These are phyloP conservation scores for Leuciscus idus DNA, from an alignment of 2,113 vertebrate species.

Conservation along the genomic window DNA sequence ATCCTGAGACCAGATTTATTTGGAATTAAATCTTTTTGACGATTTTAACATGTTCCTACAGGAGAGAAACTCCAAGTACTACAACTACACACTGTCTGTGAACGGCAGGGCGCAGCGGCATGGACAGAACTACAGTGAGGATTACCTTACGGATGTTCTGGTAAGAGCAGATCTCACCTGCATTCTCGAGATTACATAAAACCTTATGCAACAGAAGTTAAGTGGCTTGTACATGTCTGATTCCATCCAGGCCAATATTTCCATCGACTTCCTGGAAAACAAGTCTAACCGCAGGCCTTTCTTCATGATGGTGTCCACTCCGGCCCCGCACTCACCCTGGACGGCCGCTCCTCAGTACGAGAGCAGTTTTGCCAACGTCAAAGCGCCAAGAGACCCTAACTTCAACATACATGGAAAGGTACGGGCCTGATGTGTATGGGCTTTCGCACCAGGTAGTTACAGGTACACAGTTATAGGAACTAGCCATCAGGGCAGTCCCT, in stretches of 20 bases:
- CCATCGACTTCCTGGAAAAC: conserved; percentile 90
- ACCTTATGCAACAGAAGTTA: background rate
- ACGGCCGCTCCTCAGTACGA: conserved; percentile 92
- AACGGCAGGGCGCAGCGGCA: conserved; percentile 88
- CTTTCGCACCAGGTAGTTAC: no score
- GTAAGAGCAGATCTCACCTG: conserved; percentile 73
- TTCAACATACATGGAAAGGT: conserved; percentile 95
- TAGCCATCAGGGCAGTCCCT: no score
- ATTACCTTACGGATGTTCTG: conserved; percentile 96
- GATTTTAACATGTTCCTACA: conserved; percentile 59
- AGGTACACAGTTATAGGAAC: no score
- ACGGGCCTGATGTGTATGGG: conserved; percentile 25
- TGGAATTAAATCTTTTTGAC: background rate
- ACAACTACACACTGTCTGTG: conserved; percentile 96
- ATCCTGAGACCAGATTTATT: no score
- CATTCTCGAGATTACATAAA: background rate
- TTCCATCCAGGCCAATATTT: conserved; percentile 87
- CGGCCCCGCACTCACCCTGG: conserved; percentile 95
- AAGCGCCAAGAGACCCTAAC: conserved; percentile 90
- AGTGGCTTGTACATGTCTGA: background rate
- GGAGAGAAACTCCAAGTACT: conserved; percentile 98
- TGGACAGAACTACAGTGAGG: conserved; percentile 89
- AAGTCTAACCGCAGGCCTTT: conserved; percentile 91
- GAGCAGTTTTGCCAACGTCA: conserved; percentile 80
- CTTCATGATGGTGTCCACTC: conserved; percentile 98